Evolutionary conservation across 2,113 vertebrate species (phyloP), one percentile per base, ranked within the genome.

Genomic region (Willisornis vidua): DNA sequence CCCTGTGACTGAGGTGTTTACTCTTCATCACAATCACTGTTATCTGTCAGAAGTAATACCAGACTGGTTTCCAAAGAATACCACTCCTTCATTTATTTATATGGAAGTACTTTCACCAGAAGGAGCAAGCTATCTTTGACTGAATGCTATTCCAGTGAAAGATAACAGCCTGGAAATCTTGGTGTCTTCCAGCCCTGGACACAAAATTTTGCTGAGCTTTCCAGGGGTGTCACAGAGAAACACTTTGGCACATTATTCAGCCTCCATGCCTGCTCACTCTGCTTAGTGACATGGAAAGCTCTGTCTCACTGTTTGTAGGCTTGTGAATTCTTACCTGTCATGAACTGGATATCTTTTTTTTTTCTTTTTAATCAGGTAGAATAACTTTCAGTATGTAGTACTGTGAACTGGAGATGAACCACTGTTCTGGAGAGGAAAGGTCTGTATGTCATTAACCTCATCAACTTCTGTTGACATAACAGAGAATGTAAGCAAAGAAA

Each of bases 1-100:
- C 57, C 77, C 54, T 2, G 28, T 58, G 83, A 84, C 92, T 83
- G 83, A 94, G 88, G 92, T 95, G 76, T 90, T 96, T 92, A 88
- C 65, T 89, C 83, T 54, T 72, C 85, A 85, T 67, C 95, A 84
- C 82, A 71, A 19, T 37, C 3, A 0, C 85, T 94, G 79, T 39
- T 93, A 86, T 65, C 90, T 94, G 83, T 93, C 94, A 95, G 73
- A 75, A 94, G 61, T 7, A 15, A 94, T 72, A 94, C 15, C 7
- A 20, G 70, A 65, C 73, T 58, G 35, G 28, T 54, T 95, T 90
- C 68, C 88, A 72, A 89, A 86, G 85, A 74, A 70, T 51, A 68
- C 31, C 6, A 2, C 49, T 82, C 80, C 74, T 85, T 94, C 24
- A 4, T 72, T 92, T 89, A 85, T 85, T 90, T 96, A 37, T 78